A percentile compares a stretch with the other conserved stretches of the same genome.
Conservation (phyloP, 2,113 vertebrate species). For the Anser brachyrhynchus region DNA sequence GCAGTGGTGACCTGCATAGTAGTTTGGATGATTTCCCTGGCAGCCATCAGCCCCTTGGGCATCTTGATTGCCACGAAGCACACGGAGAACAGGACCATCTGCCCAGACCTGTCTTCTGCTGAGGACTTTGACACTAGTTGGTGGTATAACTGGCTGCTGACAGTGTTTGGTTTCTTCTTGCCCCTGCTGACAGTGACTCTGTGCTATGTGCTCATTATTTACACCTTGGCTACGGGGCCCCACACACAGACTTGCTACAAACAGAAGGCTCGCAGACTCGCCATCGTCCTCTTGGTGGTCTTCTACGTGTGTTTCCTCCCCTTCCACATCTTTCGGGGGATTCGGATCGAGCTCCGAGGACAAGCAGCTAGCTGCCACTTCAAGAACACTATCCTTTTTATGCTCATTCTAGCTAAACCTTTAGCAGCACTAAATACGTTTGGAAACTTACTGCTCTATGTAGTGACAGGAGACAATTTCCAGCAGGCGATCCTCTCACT, state of each 20-base stretch:
- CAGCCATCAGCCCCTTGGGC: slow-evolving; percentile 61
- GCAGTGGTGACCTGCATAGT: slow-evolving; percentile 40
- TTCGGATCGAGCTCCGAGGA: slow-evolving; percentile 39
- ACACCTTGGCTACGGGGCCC: slow-evolving; percentile 65
- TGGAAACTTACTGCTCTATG: slow-evolving; percentile 82
- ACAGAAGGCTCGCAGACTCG: slow-evolving; percentile 71
- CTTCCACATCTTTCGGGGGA: slow-evolving; percentile 63
- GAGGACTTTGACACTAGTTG: not conserved
- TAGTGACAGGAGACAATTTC: slow-evolving; percentile 77
- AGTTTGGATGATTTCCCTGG: slow-evolving; percentile 63
- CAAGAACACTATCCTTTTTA: not conserved
- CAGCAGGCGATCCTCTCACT: slow-evolving; percentile 65
- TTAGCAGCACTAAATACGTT: slow-evolving; percentile 81
- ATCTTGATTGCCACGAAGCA: slow-evolving; percentile 19
- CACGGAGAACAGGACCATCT: slow-evolving; percentile 13
- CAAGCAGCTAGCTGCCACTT: not conserved
- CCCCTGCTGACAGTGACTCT: slow-evolving; percentile 76
- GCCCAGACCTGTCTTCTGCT: slow-evolving; percentile 68
- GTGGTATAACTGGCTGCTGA: slow-evolving; percentile 76
- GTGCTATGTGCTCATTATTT: slow-evolving; percentile 75
- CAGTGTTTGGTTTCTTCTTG: slow-evolving; percentile 69
- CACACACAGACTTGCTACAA: slow-evolving; percentile 4
- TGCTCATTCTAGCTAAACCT: slow-evolving; percentile 76
- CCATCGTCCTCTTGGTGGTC: slow-evolving; percentile 74
- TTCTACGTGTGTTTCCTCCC: slow-evolving; percentile 79